These are phyloP conservation scores for Spinibarbus caldwelli DNA, from an alignment of 2,797 vertebrate genomes.

Conservation along the genomic window DNA sequence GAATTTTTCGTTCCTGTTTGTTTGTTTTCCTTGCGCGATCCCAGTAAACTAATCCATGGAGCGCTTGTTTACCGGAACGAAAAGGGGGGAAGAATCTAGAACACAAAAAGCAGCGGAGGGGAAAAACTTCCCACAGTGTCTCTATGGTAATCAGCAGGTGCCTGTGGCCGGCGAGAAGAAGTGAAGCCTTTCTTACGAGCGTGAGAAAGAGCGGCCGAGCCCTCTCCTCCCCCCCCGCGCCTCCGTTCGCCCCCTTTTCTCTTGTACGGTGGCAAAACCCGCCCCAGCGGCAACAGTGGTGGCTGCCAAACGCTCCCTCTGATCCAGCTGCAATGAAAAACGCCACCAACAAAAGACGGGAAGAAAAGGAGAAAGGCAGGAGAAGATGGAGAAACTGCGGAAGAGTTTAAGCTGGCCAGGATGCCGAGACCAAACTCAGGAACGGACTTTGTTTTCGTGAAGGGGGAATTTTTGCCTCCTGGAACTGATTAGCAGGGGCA, in stretches of 20 bases:
- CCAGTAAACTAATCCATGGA: constrained; percentile 83
- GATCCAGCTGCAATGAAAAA: constrained; percentile 78
- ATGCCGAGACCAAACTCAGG: background rate
- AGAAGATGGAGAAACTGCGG: constrained; percentile 48
- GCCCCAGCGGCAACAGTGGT: constrained; percentile 70
- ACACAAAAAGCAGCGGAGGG: constrained; percentile 72
- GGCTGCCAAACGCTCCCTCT: constrained; percentile 75
- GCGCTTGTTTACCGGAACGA: constrained; percentile 79
- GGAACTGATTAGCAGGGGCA: background rate
- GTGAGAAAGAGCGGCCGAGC: constrained; percentile 86
- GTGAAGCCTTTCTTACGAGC: constrained; percentile 87
- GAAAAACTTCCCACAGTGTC: constrained; percentile 81
- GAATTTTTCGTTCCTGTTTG: constrained; percentile 63
- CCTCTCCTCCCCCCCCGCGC: constrained; percentile 63
- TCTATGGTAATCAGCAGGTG: constrained; percentile 96
- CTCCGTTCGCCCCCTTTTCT: constrained; percentile 62
- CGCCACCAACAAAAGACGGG: constrained; percentile 60
- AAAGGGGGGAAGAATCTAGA: constrained; percentile 73
- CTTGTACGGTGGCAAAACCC: constrained; percentile 71
- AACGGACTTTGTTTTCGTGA: background rate
- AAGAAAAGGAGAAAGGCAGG: constrained; percentile 57
- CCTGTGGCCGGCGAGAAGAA: constrained; percentile 85
- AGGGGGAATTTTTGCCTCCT: background rate
- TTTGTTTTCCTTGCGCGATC: constrained; percentile 81
- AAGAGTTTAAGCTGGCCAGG: constrained; percentile 57